Evolutionary conservation across 1,140 invertebrate species (phyloP).

Genomic region (Contarinia nasturtii): DNA sequence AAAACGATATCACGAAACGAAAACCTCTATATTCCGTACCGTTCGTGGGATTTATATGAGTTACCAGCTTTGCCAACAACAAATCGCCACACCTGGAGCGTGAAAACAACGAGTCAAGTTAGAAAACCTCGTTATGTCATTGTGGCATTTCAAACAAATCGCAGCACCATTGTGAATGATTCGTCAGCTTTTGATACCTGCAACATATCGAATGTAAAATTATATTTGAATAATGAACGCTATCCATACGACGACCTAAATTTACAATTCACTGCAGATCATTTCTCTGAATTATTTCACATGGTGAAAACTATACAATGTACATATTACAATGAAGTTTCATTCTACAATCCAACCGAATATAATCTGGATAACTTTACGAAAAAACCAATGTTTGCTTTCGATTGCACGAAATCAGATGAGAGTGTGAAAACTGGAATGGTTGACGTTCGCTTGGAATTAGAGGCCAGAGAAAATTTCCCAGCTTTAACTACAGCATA

Average conservation of each 20-base stretch:
- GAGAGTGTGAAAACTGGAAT: constrained; percentile 8
- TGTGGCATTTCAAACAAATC: constrained; percentile 10
- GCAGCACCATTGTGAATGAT: constrained; percentile 6
- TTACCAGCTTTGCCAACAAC: constrained; percentile 16
- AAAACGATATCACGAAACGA: too few relatives aligned
- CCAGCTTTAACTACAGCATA: constrained; percentile 9
- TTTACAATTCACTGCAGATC: constrained; percentile 8
- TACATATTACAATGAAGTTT: constrained; percentile 8
- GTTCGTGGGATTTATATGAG: constrained; percentile 20
- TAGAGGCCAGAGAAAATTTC: constrained; percentile 8
- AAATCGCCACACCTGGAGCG: constrained; percentile 12
- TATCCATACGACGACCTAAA: constrained; percentile 16
- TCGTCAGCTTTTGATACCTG: constrained; percentile 11
- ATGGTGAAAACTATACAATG: constrained; percentile 12
- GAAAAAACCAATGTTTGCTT: constrained; percentile 8
- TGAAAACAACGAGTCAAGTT: constrained; percentile 13
- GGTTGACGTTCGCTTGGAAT: constrained; percentile 11
- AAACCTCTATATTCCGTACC: constrained; percentile 11
- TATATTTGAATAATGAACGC: constrained; percentile 12
- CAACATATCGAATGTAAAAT: constrained; percentile 9
- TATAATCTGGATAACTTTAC: constrained; percentile 1
- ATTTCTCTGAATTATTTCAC: constrained; percentile 9
- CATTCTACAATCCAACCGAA: constrained; percentile 4
- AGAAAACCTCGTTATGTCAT: constrained; percentile 15
- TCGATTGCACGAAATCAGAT: constrained; percentile 12